phyloP scores from a whole-genome alignment of 2,797 vertebrate genomes.

The Arnoldichthys spilopterus region DNA sequence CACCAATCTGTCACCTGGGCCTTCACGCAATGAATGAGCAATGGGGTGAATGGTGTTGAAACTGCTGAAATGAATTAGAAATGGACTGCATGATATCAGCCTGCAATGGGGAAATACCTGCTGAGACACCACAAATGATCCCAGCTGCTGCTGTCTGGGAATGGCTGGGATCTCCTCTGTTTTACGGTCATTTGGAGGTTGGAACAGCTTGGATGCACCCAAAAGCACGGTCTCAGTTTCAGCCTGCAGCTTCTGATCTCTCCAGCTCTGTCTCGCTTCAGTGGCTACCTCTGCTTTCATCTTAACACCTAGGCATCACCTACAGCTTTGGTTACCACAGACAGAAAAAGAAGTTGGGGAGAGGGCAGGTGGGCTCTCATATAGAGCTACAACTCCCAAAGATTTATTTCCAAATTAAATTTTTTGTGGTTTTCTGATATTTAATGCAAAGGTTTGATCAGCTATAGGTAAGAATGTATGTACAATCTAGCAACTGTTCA shows the following conservation, averaged over 20 bases:
- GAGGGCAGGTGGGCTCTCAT: constrained; percentile 39
- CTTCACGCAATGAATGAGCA: constrained; percentile 16
- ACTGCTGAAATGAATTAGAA: constrained; percentile 53
- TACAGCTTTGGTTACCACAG: constrained; percentile 51
- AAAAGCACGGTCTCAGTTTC: constrained; percentile 69
- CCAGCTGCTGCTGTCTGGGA: constrained; percentile 58
- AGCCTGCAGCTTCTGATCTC: constrained; percentile 70
- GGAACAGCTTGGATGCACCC: constrained; percentile 60
- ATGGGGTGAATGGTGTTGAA: constrained; percentile 30
- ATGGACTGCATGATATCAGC: constrained; percentile 46
- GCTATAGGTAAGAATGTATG: too few species aligned
- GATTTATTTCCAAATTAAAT: not conserved
- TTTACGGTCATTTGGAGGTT: constrained; percentile 66
- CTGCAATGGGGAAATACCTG: constrained; percentile 39
- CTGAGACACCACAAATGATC: constrained; percentile 57
- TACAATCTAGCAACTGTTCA: too few species aligned
- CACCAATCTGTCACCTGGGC: constrained; percentile 49
- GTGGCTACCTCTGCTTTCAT: constrained; percentile 60
- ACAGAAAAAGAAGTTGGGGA: constrained; percentile 21
- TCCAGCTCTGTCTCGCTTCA: constrained; percentile 64
- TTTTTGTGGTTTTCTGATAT: too few species aligned
- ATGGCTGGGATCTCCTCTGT: constrained; percentile 55
- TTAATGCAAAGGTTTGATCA: too few species aligned
- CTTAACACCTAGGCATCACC: constrained; percentile 56
- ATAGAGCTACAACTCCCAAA: not conserved